Evolutionary conservation across 92 coral and sea anemone genomes (phyloP).

Genomic region (Bergia puertoricense): DNA sequence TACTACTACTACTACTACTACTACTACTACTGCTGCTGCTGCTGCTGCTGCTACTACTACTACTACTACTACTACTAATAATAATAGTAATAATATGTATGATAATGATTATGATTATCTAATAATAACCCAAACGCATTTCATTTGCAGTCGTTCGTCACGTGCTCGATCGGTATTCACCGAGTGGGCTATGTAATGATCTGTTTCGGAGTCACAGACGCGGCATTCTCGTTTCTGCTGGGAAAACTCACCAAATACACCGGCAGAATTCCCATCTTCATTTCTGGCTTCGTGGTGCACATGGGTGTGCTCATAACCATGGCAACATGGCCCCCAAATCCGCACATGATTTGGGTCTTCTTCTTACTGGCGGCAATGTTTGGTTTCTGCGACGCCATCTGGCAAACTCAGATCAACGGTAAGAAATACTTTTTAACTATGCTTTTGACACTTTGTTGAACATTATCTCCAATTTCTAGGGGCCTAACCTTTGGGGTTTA

Average conservation of each 20-base stretch:
- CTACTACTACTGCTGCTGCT: no score
- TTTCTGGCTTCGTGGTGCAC: conserved; percentile 89
- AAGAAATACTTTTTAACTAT: neutral
- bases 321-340: conserved; percentile 84
- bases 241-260: conserved; percentile 91
- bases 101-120: neutral
- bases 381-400: conserved; percentile 97
- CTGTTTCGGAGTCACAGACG: conserved; percentile 97
- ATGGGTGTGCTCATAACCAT: conserved; percentile 71
- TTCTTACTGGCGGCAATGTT: conserved; percentile 88
- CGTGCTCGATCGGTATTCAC: conserved; percentile 95
- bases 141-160: conserved; percentile 83
- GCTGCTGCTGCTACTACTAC: neutral
- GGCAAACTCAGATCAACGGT: conserved; percentile 99
- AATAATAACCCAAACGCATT: neutral
- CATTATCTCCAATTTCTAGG: neutral
- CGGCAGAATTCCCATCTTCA: conserved; percentile 85
- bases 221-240: conserved; percentile 84
- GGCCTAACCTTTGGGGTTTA: no score
- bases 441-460: neutral
- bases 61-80: no score
- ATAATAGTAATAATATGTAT: neutral
- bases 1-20: no score
- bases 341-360: conserved; percentile 79
- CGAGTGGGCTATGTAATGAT: conserved; percentile 98